Evolutionary conservation across 2,888 invertebrate genomes (phyloP), one percentile per base, ranked within the genome.

Genomic region (Dynastes hyllus): DNA sequence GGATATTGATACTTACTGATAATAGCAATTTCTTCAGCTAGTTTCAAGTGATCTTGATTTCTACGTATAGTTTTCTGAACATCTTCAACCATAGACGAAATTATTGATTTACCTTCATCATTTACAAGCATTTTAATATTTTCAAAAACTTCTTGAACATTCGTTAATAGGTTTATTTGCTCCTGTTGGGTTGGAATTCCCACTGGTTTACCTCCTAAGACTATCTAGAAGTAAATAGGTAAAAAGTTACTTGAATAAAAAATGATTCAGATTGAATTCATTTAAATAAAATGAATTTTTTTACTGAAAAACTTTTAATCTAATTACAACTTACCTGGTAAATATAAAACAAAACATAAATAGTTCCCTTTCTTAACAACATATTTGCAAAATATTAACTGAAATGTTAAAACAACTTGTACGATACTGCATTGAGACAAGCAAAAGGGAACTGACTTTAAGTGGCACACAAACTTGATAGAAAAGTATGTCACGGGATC

Each of bases 131-230:
- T 63, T 82, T 86, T 85, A 8, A 86, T 78, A 76, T 84, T 81
- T 37, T 86, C 84, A 78, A 88, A 86, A 11, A 88, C 83, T 81
- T 87, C 86, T 65, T 87, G 82, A 8, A 87, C 86, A 66, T 84
- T 85, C 29, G 81, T 79, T 61, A 88, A 77, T 4, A 88, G 81
- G 79, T 86, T 84, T 1, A 84, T 82, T 81, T 87, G 87, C 79
- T 88, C 87, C 37, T 83, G 81, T 81, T 83, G 83, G 0, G 86
- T 85, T 2, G 88, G 88, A 63, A 88, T 85, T 27, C 81, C 83
- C 37, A 61, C 16, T 4, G 73, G n/a, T 27, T 69, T 69, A 53
- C 37, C 70, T 53, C 55, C 22, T 11, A 37, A 77, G 8, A 40
- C 58, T 53, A 13, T 29, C 77, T 77, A 32, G 9, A 63, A 29